phyloP scores from a whole-genome alignment of 2,888 invertebrate species.

The Drosophila hawaiiensis region DNA sequence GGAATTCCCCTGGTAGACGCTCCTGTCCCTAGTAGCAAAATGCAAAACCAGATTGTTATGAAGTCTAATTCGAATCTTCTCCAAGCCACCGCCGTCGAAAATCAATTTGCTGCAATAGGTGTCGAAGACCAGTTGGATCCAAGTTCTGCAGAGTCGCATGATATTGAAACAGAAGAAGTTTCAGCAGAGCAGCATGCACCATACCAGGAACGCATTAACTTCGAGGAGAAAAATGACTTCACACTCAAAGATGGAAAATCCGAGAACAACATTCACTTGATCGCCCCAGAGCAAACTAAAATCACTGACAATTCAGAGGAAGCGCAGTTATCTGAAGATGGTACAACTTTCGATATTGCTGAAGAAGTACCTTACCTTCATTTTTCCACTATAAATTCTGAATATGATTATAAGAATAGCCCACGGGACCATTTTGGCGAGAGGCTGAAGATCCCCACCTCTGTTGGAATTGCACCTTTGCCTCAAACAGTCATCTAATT shows the following conservation, averaged over 20 bases:
- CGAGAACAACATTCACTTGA: background rate
- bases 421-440: background rate
- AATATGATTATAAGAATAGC: background rate
- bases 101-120: background rate
- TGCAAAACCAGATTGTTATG: background rate
- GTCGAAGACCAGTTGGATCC: background rate
- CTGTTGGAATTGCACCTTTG: background rate
- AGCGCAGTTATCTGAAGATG: background rate
- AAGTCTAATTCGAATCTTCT: background rate
- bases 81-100: background rate
- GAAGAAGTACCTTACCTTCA: background rate
- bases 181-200: background rate
- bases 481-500: background rate
- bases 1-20: background rate
- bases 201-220: background rate
- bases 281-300: background rate
- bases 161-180: background rate
- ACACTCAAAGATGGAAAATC: background rate
- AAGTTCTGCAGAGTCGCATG: background rate
- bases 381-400: background rate
- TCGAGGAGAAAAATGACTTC: background rate
- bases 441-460: background rate
- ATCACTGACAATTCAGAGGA: background rate
- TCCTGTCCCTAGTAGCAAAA: background rate
- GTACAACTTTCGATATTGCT: background rate